Percentiles rank a stretch among this genome's conserved stretches.
These are phyloP conservation scores for Halcyon chelicuti DNA, from an alignment of 2,797 vertebrate genomes.

Conservation along the genomic window DNA sequence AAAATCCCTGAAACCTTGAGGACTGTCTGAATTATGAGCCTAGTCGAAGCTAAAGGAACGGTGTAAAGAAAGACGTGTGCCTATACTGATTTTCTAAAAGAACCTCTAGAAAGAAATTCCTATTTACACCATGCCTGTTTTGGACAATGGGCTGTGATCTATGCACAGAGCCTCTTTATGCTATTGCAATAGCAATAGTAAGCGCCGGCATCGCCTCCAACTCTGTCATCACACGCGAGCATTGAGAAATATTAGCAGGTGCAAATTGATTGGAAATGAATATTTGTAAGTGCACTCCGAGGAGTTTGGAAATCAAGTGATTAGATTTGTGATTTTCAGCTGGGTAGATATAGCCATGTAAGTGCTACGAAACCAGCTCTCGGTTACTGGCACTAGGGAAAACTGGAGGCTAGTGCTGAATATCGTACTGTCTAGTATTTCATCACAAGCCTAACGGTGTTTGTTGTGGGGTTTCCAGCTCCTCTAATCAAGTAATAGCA, in stretches of 20 bases:
- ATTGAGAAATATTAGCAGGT: slow-evolving; percentile 56
- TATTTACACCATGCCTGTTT: not conserved
- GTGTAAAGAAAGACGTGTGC: not conserved
- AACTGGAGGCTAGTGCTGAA: slow-evolving; percentile 1
- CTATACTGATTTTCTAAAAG: not conserved
- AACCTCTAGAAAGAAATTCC: not conserved
- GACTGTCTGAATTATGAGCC: not conserved
- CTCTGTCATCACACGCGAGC: slow-evolving; percentile 17
- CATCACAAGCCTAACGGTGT: not conserved
- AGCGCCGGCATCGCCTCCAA: not conserved
- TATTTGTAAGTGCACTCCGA: slow-evolving; percentile 49
- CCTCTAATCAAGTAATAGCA: not conserved
- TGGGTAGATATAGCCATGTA: not conserved
- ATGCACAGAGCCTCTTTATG: slow-evolving; percentile 39
- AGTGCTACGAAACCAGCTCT: slow-evolving; percentile 27
- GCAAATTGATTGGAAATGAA: slow-evolving; percentile 58
- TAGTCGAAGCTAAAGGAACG: not conserved
- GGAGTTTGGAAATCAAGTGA: slow-evolving; percentile 22
- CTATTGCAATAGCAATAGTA: not conserved
- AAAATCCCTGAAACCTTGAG: not conserved
- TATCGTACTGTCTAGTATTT: slow-evolving; percentile 27
- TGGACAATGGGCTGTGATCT: slow-evolving; percentile 24
- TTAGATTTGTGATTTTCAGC: slow-evolving; percentile 59
- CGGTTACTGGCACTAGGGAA: slow-evolving; percentile 4
- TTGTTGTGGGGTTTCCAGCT: slow-evolving; percentile 12